Evolutionary conservation across 1,140 invertebrate genomes (phyloP).

Genomic region (Lasaia peninsularis): DNA sequence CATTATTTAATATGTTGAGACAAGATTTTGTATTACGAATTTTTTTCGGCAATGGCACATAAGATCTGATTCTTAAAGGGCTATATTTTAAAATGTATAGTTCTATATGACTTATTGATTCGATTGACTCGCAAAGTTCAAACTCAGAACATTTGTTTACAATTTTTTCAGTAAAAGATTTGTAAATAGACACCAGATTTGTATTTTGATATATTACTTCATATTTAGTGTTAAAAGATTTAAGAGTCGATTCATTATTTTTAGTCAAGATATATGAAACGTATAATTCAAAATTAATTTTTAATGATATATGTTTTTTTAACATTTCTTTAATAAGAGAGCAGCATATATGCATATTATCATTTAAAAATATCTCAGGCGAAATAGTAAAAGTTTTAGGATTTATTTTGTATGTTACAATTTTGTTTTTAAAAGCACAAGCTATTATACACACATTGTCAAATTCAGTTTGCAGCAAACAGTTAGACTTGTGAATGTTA

Average conservation of each 20-base stretch:
- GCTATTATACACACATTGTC: no score
- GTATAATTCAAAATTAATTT: not conserved
- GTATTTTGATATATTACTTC: conserved; percentile 2
- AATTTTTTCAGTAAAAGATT: not conserved
- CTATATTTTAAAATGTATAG: conserved; percentile 3
- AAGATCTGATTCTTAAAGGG: not conserved
- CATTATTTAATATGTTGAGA: conserved; percentile 2
- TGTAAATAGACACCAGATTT: not conserved
- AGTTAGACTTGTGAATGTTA: no score
- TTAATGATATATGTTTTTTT: not conserved
- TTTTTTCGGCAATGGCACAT: not conserved
- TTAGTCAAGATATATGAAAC: not conserved
- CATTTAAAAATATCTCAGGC: not conserved
- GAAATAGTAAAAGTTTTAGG: not conserved
- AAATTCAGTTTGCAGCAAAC: no score
- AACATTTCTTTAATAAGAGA: not conserved
- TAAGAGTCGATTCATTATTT: not conserved
- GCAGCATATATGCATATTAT: not conserved
- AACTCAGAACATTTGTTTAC: not conserved
- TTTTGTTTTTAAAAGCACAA: no score
- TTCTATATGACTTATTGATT: conserved; percentile 7
- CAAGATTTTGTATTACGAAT: conserved; percentile 6
- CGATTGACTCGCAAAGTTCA: conserved; percentile 5
- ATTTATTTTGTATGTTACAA: no score
- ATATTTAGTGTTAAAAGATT: conserved; percentile 9